Evolutionary conservation across 2,888 invertebrate genomes (phyloP).

Genomic region (Sinotaia quadrata): DNA sequence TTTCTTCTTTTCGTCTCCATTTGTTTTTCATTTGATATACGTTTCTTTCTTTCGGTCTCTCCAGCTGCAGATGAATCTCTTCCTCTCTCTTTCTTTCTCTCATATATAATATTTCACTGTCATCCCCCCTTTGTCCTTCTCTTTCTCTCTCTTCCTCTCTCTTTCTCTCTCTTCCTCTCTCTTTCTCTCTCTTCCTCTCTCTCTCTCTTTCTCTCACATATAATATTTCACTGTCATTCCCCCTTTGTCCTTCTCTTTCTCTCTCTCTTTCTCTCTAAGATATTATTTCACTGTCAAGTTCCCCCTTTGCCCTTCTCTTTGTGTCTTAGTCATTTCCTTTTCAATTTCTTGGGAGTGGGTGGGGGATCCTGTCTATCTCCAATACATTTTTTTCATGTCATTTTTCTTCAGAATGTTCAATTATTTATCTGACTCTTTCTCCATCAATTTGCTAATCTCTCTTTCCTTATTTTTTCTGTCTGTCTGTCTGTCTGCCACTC

Average conservation of each 20-base stretch:
- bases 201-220: neutral
- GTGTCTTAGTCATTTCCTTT: no score
- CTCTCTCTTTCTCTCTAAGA: no score
- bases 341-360: no score
- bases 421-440: no score
- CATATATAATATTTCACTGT: neutral
- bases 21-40: neutral
- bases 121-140: neutral
- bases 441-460: no score
- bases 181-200: neutral
- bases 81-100: slow-evolving; percentile 1
- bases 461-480: neutral
- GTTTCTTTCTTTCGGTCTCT: neutral
- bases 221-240: no score
- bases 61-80: neutral
- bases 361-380: no score
- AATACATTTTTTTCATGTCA: no score
- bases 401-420: no score
- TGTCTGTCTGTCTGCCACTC: neutral
- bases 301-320: no score
- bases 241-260: slow-evolving; percentile 11
- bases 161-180: neutral
- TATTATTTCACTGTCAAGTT: no score
- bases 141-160: neutral
- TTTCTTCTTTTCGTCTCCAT: neutral